Evolutionary conservation across 2,797 vertebrate genomes (phyloP).

Genomic region (Notolabrus celidotus): DNA sequence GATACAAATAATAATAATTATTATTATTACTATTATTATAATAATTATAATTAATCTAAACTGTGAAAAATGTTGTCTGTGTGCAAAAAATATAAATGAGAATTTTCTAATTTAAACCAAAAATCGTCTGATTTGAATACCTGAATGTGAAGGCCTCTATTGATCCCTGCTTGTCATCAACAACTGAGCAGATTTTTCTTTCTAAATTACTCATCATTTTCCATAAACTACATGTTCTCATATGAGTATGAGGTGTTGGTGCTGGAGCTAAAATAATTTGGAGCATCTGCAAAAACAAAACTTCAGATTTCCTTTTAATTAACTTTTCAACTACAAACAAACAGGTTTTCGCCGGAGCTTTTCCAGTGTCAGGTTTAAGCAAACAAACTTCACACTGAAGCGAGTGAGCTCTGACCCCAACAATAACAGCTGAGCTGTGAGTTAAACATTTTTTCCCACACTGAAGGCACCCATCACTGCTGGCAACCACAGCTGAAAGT

Average conservation of each 20-base stretch:
- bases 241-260: constrained; percentile 7
- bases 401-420: constrained; percentile 83
- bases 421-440: constrained; percentile 85
- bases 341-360: constrained; percentile 83
- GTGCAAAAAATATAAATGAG: background rate
- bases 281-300: constrained; percentile 85
- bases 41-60: constrained; percentile 3
- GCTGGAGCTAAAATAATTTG: constrained; percentile 61
- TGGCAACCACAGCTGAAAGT: constrained; percentile 66
- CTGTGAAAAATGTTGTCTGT: too few relatives aligned
- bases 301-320: constrained; percentile 85
- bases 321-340: constrained; percentile 86
- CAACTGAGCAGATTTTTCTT: constrained; percentile 62
- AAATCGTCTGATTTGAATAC: too few relatives aligned
- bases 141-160: constrained; percentile 14
- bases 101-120: background rate
- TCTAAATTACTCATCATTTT: constrained; percentile 72
- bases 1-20: constrained; percentile 13
- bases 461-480: constrained; percentile 66
- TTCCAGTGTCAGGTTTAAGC: constrained; percentile 84
- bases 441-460: constrained; percentile 85
- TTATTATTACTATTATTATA: background rate
- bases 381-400: constrained; percentile 86
- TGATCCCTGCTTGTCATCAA: constrained; percentile 61
- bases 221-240: constrained; percentile 33